Base-by-base conservation (phyloP, 2,113 vertebrate species). In the Cettia cetti region DNA sequence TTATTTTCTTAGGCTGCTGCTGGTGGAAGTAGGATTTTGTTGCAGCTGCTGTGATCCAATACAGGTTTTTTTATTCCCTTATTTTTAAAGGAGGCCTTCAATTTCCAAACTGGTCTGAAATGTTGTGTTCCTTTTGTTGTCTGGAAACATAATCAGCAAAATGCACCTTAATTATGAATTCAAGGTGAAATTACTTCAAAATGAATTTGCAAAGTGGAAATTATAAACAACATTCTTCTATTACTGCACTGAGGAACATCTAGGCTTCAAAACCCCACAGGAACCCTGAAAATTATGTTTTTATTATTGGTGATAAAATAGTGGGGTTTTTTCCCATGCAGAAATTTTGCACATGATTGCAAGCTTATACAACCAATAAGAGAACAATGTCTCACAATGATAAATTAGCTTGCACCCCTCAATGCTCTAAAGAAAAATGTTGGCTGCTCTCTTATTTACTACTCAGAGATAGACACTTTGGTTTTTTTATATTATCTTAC, bases 401-500 rank as follows among this genome's bases (percentile, higher is more conserved):
- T 31, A 31, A 0, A 1, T 45, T 69, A 82, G 9, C 23, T 78
- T 71, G 15, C 2, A 10, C 79, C 18, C 18, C 19, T 60, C 47
- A 45, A 2, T 64, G 87, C 28, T 74, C 57, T 65, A 86, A 61
- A 59, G 44, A 86, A 85, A 59, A 74, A 6, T 78, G 59, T 35
- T 85, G 33, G 24, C 45, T 69, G 42, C 40, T 86, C 11, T 79
- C 16, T 81, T 75, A 54, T 90, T 89, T 92, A 85, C 27, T 66
- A 14, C 49, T 86, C 71, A 79, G 17, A 84, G 59, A 50, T 5
- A 42, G 18, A 82, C 26, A 69, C 9, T 77, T 78, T 57, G 28
- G 53, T 64, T 68, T 60, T 60, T 89, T 91, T 84, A 87, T 92
- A 65, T 80, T 68, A 47, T 33, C 30, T 77, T 96, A 35, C 45